These are phyloP conservation scores for Pogona vitticeps DNA, from an alignment of 2,113 vertebrate species.

Conservation along the genomic window DNA sequence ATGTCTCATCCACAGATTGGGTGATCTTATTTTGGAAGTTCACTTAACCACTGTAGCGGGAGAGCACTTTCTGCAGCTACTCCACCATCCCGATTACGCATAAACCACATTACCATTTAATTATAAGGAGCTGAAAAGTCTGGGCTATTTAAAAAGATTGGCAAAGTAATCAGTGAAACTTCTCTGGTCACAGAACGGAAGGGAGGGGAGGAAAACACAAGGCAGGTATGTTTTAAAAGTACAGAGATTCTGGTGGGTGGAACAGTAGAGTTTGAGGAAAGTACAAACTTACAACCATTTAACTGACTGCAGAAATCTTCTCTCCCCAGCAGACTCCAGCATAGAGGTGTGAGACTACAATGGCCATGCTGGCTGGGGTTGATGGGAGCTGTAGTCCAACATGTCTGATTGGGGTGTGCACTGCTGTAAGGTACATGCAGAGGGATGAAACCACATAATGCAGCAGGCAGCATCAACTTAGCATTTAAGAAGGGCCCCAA, in stretches of 20 bases:
- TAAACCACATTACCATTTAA: neutral
- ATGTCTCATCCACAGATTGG: neutral
- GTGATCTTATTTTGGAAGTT: neutral
- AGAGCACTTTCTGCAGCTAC: neutral
- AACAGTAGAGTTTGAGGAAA: neutral
- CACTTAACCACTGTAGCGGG: neutral
- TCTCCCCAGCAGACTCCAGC: neutral
- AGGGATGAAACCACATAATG: neutral
- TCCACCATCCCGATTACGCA: neutral
- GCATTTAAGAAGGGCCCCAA: neutral
- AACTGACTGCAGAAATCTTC: neutral
- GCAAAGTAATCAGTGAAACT: neutral
- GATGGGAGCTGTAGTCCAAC: no score
- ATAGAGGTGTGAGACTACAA: neutral
- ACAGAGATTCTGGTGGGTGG: neutral
- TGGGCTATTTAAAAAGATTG: neutral
- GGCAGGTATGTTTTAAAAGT: neutral
- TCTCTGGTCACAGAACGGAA: neutral
- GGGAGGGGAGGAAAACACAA: neutral
- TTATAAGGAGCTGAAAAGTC: slow-evolving; percentile 10
- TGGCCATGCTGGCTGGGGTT: no score
- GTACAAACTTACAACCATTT: neutral
- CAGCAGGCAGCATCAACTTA: neutral
- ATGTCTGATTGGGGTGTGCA: no score
- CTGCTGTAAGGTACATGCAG: no score